phyloP scores from a whole-genome alignment of 1,140 invertebrate genomes.

The Magallana ariakensis region DNA sequence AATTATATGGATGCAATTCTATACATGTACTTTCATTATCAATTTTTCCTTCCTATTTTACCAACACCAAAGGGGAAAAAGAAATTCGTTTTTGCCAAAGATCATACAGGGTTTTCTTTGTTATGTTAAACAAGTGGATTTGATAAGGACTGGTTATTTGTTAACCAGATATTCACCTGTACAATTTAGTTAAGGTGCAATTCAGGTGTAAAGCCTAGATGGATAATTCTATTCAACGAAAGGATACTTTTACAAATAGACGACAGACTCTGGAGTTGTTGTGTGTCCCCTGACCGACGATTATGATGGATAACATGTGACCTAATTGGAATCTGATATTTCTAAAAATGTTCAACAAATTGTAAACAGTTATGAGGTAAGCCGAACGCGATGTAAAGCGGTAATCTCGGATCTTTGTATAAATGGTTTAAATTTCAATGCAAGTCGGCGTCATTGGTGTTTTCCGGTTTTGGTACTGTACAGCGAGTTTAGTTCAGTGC shows the following conservation, averaged over 20 bases:
- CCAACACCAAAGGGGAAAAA: not conserved
- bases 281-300: not conserved
- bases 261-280: not conserved
- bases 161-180: conserved; percentile 30
- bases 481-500: not conserved
- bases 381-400: not conserved
- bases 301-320: not conserved
- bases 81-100: not conserved
- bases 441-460: conserved; percentile 2
- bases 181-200: conserved; percentile 28
- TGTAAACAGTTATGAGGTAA: conserved; percentile 32
- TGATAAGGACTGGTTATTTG: conserved; percentile 33
- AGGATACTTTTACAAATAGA: not conserved
- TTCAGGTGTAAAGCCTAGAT: conserved; percentile 23
- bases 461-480: conserved; percentile 14
- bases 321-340: not conserved
- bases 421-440: conserved; percentile 31
- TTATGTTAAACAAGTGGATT: conserved; percentile 35
- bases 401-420: conserved; percentile 8
- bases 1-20: not conserved
- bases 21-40: not conserved
- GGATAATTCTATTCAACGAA: not conserved
- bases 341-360: not conserved
- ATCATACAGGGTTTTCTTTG: conserved; percentile 25
- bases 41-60: not conserved